A percentile compares a stretch with the other conserved stretches of the same genome.
These are phyloP conservation scores for Nematopogon swammerdamellus DNA, from an alignment of 2,888 invertebrate species.

Conservation along the genomic window DNA sequence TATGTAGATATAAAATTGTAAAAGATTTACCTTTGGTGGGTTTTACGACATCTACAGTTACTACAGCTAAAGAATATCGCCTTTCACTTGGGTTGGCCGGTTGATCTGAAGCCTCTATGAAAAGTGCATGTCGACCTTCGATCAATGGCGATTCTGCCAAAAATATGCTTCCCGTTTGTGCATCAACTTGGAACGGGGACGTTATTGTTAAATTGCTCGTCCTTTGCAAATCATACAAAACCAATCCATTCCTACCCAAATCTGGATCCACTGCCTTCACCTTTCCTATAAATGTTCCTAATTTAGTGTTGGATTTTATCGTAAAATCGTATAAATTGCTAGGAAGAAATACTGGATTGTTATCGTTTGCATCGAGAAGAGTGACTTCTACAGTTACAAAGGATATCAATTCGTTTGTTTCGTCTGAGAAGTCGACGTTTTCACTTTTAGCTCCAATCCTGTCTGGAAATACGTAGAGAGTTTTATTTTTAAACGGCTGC, in stretches of 20 bases:
- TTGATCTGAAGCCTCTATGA: slow-evolving; percentile 81
- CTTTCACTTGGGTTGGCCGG: slow-evolving; percentile 81
- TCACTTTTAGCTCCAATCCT: slow-evolving; percentile 35
- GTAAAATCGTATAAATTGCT: slow-evolving; percentile 80
- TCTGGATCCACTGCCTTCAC: slow-evolving; percentile 83
- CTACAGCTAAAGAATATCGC: slow-evolving; percentile 79
- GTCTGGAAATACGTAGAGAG: slow-evolving; percentile 47
- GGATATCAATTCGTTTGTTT: slow-evolving; percentile 38
- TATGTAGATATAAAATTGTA: too few species aligned
- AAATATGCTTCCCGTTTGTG: slow-evolving; percentile 65
- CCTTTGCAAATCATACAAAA: slow-evolving; percentile 70
- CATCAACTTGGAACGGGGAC: slow-evolving; percentile 69
- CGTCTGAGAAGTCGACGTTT: slow-evolving; percentile 40
- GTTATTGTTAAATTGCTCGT: slow-evolving; percentile 62
- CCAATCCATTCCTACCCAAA: slow-evolving; percentile 67
- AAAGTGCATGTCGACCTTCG: slow-evolving; percentile 73
- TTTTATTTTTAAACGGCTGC: slow-evolving; percentile 29
- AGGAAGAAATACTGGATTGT: slow-evolving; percentile 82
- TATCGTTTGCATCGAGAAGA: slow-evolving; percentile 86
- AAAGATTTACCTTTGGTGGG: slow-evolving; percentile 45
- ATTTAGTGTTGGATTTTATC: slow-evolving; percentile 63
- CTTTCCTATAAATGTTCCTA: slow-evolving; percentile 73
- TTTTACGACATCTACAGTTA: slow-evolving; percentile 71
- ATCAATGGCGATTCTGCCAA: slow-evolving; percentile 64
- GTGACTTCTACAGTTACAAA: slow-evolving; percentile 77